These are phyloP conservation scores for Acarapis woodi DNA, from an alignment of 1,140 invertebrate species.

Conservation along the genomic window DNA sequence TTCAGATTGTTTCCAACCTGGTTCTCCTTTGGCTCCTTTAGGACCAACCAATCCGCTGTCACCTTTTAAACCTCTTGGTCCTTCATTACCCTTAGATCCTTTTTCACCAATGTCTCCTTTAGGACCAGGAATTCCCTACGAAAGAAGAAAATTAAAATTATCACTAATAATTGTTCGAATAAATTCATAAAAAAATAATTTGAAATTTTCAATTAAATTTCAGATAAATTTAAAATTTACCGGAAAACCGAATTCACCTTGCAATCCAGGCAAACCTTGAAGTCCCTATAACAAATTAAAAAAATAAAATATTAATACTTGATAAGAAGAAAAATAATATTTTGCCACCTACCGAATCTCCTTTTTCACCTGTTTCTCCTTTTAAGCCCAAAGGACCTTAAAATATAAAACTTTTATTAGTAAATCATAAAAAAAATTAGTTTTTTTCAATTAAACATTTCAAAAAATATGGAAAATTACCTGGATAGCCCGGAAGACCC, in stretches of 20 bases:
- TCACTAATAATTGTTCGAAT: no score
- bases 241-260: slow-evolving; percentile 10
- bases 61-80: background rate
- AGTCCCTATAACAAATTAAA: background rate
- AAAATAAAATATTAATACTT: background rate
- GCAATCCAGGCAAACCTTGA: background rate
- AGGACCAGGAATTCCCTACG: background rate
- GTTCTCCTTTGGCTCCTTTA: slow-evolving; percentile 10
- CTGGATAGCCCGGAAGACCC: no score
- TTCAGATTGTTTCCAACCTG: no score
- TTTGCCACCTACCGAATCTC: background rate
- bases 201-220: no score
- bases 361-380: background rate
- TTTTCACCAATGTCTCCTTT: slow-evolving; percentile 2
- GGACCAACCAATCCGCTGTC: background rate
- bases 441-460: background rate
- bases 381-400: no score
- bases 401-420: no score
- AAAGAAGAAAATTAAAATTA: no score
- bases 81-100: background rate
- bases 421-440: no score
- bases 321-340: background rate
- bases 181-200: no score
- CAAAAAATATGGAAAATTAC: background rate
- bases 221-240: no score